phyloP scores from a whole-genome alignment of 2,113 vertebrate genomes.

The Hippocampus abdominalis region DNA sequence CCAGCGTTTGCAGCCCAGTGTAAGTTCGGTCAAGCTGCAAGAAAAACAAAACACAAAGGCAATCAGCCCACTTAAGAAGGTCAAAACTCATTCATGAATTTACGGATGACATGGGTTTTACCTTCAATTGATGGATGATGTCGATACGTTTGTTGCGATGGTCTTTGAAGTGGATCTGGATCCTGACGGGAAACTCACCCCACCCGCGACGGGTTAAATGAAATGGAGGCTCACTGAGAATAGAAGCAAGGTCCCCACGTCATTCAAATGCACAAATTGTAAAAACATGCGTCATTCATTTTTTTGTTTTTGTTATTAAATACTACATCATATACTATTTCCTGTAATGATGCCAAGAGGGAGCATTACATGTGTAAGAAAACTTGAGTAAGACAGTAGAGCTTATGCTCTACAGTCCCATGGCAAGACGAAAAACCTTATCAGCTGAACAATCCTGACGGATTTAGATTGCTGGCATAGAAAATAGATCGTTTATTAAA shows the following conservation, averaged over 20 bases:
- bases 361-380: slow-evolving; percentile 6
- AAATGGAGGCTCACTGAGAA: slow-evolving; percentile 89
- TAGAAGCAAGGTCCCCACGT: slow-evolving; percentile 9
- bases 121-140: slow-evolving; percentile 98
- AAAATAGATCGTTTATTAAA: slow-evolving; percentile 35
- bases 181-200: slow-evolving; percentile 97
- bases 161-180: slow-evolving; percentile 99
- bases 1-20: slow-evolving; percentile 94
- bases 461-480: slow-evolving; percentile 31
- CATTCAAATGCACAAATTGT: slow-evolving; percentile 17
- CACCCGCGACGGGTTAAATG: slow-evolving; percentile 95
- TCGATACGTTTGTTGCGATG: slow-evolving; percentile 97
- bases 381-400: slow-evolving; percentile 13
- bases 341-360: background rate
- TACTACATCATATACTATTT: too few relatives aligned
- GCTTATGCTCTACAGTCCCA: slow-evolving; percentile 22
- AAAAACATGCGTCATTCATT: background rate
- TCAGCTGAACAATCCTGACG: slow-evolving; percentile 38
- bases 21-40: slow-evolving; percentile 94
- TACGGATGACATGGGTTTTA: slow-evolving; percentile 52
- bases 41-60: slow-evolving; percentile 28
- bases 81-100: background rate
- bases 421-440: slow-evolving; percentile 18
- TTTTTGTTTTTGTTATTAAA: too few relatives aligned
- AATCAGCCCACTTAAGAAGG: background rate